phyloP scores from a whole-genome alignment of 2,888 invertebrate species.

The Chloromyia formosa region DNA sequence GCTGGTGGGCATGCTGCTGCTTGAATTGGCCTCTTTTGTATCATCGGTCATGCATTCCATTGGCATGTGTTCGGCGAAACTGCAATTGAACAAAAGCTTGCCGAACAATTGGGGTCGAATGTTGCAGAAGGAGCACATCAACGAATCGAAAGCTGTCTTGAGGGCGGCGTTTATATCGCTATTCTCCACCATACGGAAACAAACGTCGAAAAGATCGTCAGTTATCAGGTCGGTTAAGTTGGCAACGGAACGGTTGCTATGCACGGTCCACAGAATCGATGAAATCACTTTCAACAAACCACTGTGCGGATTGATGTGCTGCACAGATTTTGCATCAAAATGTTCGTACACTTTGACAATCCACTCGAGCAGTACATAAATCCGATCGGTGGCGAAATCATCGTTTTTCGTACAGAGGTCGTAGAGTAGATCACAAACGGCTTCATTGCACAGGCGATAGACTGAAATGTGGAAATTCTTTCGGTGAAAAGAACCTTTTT shows the following conservation, averaged over 20 bases:
- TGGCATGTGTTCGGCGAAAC: conserved; percentile 62
- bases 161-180: conserved; percentile 76
- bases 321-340: conserved; percentile 55
- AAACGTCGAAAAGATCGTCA: conserved; percentile 77
- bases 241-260: conserved; percentile 70
- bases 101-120: conserved; percentile 82
- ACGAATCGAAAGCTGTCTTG: conserved; percentile 85
- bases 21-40: conserved; percentile 67
- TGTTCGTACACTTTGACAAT: conserved; percentile 63
- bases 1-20: conserved; percentile 53
- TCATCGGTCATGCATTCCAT: conserved; percentile 71
- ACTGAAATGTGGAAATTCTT: conserved; percentile 55
- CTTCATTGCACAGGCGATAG: conserved; percentile 65
- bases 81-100: conserved; percentile 76
- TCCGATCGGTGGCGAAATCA: conserved; percentile 67
- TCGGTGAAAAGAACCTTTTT: no score
- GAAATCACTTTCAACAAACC: conserved; percentile 79
- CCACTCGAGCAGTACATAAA: conserved; percentile 78
- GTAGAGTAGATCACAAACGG: conserved; percentile 82
- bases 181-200: conserved; percentile 81
- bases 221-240: conserved; percentile 76
- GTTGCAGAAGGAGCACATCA: conserved; percentile 86
- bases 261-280: conserved; percentile 80
- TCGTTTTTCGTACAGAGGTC: conserved; percentile 74
- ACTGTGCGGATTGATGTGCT: conserved; percentile 61